Conservation (phyloP, 2,888 invertebrate genomes). For the Metopia argyrocephala region DNA sequence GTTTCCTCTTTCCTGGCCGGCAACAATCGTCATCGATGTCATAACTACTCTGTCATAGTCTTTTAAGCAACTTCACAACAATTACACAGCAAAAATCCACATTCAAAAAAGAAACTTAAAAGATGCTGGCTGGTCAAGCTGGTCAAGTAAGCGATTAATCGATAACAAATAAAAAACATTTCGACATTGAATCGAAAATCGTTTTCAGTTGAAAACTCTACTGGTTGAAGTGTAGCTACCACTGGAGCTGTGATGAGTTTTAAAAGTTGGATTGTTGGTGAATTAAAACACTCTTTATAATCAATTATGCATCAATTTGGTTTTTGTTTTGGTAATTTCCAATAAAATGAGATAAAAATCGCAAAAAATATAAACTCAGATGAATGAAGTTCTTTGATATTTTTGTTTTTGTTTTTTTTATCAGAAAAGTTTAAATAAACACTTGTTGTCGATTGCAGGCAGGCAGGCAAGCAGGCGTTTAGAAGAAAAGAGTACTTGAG, state of each 20-base stretch:
- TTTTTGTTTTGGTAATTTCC: conserved; percentile 33
- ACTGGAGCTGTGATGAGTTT: conserved; percentile 4
- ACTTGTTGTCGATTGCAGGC: conserved; percentile 12
- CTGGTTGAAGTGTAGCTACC: conserved; percentile 32
- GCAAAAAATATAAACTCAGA: conserved; percentile 23
- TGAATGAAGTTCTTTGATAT: neutral
- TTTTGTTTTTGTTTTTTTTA: neutral
- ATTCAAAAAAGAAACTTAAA: conserved; percentile 45
- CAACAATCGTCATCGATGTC: conserved; percentile 32
- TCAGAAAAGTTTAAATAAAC: conserved; percentile 16
- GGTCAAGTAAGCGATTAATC: conserved; percentile 62
- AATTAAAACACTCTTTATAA: conserved; percentile 47
- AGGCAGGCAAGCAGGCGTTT: neutral
- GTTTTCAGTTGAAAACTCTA: conserved; percentile 53
- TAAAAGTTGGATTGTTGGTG: neutral
- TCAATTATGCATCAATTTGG: conserved; percentile 64
- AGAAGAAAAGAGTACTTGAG: conserved; percentile 56
- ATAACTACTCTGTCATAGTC: conserved; percentile 37
- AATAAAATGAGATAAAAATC: conserved; percentile 63
- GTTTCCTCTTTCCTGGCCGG: conserved; percentile 2
- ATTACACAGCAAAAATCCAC: conserved; percentile 56
- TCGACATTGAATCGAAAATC: conserved; percentile 34
- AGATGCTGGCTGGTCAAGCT: conserved; percentile 62
- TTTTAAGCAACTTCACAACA: conserved; percentile 53
- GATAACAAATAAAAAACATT: conserved; percentile 59